These are phyloP conservation scores for Archilochus colubris DNA, from an alignment of 2,113 vertebrate genomes.

Conservation along the genomic window DNA sequence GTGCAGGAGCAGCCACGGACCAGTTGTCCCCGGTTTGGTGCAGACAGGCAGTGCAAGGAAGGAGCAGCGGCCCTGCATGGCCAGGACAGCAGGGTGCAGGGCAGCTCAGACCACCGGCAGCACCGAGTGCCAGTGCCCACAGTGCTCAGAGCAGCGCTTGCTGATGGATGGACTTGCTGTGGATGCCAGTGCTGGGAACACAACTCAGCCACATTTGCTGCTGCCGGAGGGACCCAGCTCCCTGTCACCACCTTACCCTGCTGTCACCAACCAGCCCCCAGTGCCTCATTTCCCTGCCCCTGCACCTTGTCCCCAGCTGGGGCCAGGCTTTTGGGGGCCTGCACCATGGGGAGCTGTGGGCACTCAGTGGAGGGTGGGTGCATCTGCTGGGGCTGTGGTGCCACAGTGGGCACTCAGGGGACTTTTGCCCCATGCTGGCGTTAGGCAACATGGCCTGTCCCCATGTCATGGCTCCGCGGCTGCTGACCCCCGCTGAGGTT, in stretches of 20 bases:
- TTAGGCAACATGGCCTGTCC: accelerated
- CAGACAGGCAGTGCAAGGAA: accelerated
- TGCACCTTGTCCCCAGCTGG: background rate
- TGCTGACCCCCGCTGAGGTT: background rate
- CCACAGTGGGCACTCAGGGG: background rate
- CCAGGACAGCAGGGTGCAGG: background rate
- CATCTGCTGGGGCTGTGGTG: background rate
- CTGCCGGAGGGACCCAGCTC: no score
- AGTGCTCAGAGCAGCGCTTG: accelerated
- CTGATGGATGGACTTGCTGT: accelerated
- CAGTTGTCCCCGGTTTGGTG: background rate
- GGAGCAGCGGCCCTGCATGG: background rate
- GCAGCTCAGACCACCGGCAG: accelerated
- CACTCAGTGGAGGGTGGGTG: background rate
- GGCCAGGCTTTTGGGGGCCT: background rate
- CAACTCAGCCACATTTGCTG: background rate
- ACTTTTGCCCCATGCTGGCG: background rate
- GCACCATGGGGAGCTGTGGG: accelerated
- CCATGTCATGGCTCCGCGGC: background rate
- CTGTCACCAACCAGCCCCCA: accelerated
- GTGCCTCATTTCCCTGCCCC: background rate
- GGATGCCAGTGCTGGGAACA: accelerated
- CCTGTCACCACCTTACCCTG: background rate
- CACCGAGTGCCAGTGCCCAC: accelerated
- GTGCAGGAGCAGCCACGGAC: accelerated